A percentile compares a stretch with the other conserved stretches of the same genome.
Evolutionary conservation across 37 sponge, comb jelly and placozoan genomes (phyloP).

Genomic region (Hormiphora californensis): DNA sequence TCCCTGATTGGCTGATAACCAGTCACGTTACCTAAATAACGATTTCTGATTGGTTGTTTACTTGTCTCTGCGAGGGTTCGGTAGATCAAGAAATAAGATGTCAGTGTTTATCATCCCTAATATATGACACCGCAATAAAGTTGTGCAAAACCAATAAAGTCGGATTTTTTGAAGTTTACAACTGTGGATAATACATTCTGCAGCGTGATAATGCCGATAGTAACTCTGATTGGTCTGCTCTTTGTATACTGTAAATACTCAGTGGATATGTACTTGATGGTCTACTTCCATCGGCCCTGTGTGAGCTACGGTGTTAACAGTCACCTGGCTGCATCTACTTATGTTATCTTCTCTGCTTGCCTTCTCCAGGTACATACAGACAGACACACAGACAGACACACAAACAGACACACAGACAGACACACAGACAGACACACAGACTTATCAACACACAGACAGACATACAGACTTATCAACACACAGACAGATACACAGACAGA

Average conservation of each 20-base stretch:
- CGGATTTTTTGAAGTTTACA: not conserved
- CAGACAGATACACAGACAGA: too few relatives aligned
- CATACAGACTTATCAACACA: too few relatives aligned
- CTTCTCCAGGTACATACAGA: not conserved
- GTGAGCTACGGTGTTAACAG: not conserved
- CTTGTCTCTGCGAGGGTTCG: not conserved
- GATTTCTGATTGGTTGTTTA: not conserved
- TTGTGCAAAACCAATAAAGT: not conserved
- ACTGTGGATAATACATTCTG: too few relatives aligned
- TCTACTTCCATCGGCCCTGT: conserved; percentile 22
- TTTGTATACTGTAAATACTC: not conserved
- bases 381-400: too few relatives aligned
- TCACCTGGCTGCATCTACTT: not conserved
- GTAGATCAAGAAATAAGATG: not conserved
- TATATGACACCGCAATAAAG: too few relatives aligned
- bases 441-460: too few relatives aligned
- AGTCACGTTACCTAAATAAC: too few relatives aligned
- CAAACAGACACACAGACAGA: too few relatives aligned
- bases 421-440: too few relatives aligned
- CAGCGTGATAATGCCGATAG: not conserved
- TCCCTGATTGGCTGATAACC: too few relatives aligned
- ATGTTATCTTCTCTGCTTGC: not conserved
- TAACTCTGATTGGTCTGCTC: not conserved
- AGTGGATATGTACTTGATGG: not conserved
- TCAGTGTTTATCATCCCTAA: too few relatives aligned